phyloP scores from a whole-genome alignment of 2,888 invertebrate genomes.

The Andrena bucephala region DNA sequence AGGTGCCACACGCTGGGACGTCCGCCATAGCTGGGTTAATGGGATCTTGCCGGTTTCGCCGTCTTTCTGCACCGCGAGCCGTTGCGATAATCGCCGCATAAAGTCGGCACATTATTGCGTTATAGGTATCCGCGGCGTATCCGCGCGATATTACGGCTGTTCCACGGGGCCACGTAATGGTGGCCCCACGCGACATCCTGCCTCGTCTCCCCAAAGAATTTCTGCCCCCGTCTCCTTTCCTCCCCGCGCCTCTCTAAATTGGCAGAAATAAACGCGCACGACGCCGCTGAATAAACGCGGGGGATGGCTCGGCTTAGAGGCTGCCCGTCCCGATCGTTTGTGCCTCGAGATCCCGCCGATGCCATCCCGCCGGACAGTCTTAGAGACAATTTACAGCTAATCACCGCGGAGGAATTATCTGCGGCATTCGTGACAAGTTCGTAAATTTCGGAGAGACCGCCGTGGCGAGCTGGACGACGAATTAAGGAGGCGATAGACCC shows the following conservation, averaged over 20 bases:
- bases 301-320: constrained; percentile 2
- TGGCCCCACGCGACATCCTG: constrained; percentile 70
- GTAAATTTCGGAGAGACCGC: constrained; percentile 12
- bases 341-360: constrained; percentile 4
- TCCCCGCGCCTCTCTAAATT: constrained; percentile 51
- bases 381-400: constrained; percentile 34
- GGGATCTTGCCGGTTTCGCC: constrained; percentile 74
- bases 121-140: constrained; percentile 77
- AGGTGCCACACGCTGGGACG: constrained; percentile 82
- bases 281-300: constrained; percentile 1
- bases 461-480: background rate
- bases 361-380: background rate
- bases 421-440: constrained; percentile 31
- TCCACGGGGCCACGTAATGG: constrained; percentile 71
- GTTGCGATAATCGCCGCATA: constrained; percentile 83
- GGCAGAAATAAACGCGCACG: constrained; percentile 53
- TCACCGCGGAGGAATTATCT: constrained; percentile 35
- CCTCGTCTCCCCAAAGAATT: constrained; percentile 48
- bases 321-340: constrained; percentile 7
- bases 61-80: constrained; percentile 75
- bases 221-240: constrained; percentile 21
- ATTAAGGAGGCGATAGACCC: background rate
- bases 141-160: constrained; percentile 79
- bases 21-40: constrained; percentile 77
- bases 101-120: constrained; percentile 83